phyloP scores from a whole-genome alignment of 2,797 vertebrate genomes.

The Salarias fasciatus region DNA sequence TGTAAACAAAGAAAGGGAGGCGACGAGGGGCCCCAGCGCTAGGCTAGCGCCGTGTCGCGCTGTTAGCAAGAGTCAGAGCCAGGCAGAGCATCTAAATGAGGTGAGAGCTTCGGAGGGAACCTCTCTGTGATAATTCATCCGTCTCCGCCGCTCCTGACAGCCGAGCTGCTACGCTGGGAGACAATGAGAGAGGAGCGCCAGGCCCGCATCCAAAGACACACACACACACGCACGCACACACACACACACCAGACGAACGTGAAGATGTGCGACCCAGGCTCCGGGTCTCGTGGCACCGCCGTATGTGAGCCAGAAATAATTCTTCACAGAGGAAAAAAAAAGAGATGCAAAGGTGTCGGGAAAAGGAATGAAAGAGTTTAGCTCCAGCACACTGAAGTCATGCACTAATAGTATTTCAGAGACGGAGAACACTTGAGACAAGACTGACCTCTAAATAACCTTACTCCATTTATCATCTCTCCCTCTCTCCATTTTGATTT shows the following conservation, averaged over 20 bases:
- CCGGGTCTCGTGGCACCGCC: conserved; percentile 15
- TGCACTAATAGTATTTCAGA: conserved; percentile 26
- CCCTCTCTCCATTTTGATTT: conserved; percentile 4
- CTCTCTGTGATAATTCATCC: conserved; percentile 66
- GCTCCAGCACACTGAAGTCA: conserved; percentile 15
- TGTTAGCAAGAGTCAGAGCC: conserved; percentile 45
- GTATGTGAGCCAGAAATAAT: conserved; percentile 19
- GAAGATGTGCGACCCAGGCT: conserved; percentile 17
- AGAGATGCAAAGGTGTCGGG: conserved; percentile 6
- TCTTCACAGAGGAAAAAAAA: conserved; percentile 24
- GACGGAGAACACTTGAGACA: conserved; percentile 42
- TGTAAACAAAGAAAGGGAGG: conserved; percentile 64
- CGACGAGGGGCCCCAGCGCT: conserved; percentile 12
- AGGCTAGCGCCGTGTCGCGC: conserved; percentile 26
- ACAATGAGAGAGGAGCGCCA: conserved; percentile 45
- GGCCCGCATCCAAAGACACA: conserved; percentile 33
- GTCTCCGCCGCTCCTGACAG: conserved; percentile 62
- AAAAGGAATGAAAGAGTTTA: conserved; percentile 9
- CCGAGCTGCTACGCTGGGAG: conserved; percentile 45
- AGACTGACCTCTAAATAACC: conserved; percentile 58
- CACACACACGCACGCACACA: conserved; percentile 22
- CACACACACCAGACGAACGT: conserved; percentile 30
- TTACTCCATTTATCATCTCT: conserved; percentile 30
- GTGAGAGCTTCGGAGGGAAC: conserved; percentile 62
- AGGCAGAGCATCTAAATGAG: conserved; percentile 69